Percentiles rank a stretch among this genome's conserved stretches.
phyloP scores from a whole-genome alignment of 2,113 vertebrate species.

The Scortum barcoo region DNA sequence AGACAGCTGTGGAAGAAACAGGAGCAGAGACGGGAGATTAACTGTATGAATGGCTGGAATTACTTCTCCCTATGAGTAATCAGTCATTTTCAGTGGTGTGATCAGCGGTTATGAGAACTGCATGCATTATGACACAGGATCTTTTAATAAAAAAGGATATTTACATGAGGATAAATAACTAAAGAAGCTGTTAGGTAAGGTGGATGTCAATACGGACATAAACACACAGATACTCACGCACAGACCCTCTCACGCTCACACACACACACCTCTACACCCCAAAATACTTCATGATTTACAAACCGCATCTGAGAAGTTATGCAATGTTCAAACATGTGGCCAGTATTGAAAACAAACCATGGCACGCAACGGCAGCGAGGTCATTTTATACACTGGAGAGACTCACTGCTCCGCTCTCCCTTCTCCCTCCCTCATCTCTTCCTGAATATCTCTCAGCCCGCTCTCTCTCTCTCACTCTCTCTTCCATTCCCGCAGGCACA shows the following conservation, averaged over 20 bases:
- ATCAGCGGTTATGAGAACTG: conserved; percentile 19
- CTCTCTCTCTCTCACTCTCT: conserved; percentile 27
- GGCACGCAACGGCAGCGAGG: conserved; percentile 81
- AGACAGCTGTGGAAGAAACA: conserved; percentile 52
- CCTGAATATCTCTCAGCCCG: conserved; percentile 28
- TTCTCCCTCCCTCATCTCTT: not conserved
- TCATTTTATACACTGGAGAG: conserved; percentile 63
- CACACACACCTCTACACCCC: conserved; percentile 39
- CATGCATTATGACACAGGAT: not conserved
- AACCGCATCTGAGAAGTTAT: conserved; percentile 79
- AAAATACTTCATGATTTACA: conserved; percentile 78
- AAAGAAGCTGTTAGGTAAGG: conserved; percentile 29
- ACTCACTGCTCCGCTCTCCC: conserved; percentile 22
- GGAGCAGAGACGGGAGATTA: conserved; percentile 36
- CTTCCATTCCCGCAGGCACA: conserved; percentile 51
- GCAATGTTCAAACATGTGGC: conserved; percentile 83
- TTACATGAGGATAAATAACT: conserved; percentile 16
- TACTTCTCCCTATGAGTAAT: conserved; percentile 22
- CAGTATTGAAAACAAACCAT: conserved; percentile 80
- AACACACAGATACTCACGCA: no score
- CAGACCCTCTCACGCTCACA: no score
- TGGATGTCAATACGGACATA: conserved; percentile 23
- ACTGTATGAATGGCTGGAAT: conserved; percentile 41
- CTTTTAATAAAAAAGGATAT: conserved; percentile 28
- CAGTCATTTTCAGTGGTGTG: conserved; percentile 30